phyloP scores from a whole-genome alignment of 2,113 vertebrate species.

The Dascyllus trimaculatus region DNA sequence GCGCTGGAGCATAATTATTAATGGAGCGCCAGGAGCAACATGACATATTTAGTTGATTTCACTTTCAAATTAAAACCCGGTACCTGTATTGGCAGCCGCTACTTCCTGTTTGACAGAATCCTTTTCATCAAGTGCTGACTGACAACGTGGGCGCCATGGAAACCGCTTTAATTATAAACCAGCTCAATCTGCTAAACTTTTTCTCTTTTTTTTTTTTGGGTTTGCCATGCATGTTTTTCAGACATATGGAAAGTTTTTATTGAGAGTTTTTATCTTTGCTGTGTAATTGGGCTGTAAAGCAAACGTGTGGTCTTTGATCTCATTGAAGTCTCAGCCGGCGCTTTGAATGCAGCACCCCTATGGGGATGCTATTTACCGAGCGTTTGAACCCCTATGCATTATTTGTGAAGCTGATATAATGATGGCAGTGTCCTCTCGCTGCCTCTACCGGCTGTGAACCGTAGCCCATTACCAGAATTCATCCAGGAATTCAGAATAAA shows the following conservation, averaged over 20 bases:
- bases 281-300: slow-evolving; percentile 63
- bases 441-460: slow-evolving; percentile 28
- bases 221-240: not conserved
- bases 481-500: slow-evolving; percentile 34
- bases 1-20: slow-evolving; percentile 18
- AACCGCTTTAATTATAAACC: slow-evolving; percentile 16
- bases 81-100: not conserved
- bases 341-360: slow-evolving; percentile 38
- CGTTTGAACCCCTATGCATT: slow-evolving; percentile 52
- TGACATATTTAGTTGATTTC: slow-evolving; percentile 44
- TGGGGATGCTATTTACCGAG: slow-evolving; percentile 45
- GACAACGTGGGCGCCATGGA: not conserved
- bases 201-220: too few relatives aligned
- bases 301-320: slow-evolving; percentile 58
- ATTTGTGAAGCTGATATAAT: slow-evolving; percentile 59
- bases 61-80: slow-evolving; percentile 18
- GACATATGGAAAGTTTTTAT: slow-evolving; percentile 36
- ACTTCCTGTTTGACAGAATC: not conserved
- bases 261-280: slow-evolving; percentile 27
- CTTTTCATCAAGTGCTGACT: not conserved
- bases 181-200: not conserved
- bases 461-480: slow-evolving; percentile 45
- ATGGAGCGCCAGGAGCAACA: slow-evolving; percentile 31
- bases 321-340: slow-evolving; percentile 12
- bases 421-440: slow-evolving; percentile 16